Percentiles rank a stretch among this genome's conserved stretches.
Conservation (phyloP, 2,797 vertebrate species). For the Petrocephalus sullivani region DNA sequence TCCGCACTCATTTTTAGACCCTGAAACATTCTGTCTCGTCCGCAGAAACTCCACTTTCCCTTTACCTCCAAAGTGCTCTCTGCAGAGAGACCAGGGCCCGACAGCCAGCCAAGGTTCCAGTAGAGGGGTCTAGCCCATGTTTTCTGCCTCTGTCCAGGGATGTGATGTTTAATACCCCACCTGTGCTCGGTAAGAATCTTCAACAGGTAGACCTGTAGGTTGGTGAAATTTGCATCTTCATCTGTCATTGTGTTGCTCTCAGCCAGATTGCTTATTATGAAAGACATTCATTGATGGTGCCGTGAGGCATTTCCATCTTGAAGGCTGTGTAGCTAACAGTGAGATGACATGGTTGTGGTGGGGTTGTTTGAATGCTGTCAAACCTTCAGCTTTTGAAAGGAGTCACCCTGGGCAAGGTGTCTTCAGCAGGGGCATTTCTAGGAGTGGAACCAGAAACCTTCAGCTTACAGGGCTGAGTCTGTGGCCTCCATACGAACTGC, state of each 20-base stretch:
- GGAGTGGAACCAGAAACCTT: background rate
- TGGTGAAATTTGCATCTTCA: background rate
- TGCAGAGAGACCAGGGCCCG: slow-evolving; percentile 48
- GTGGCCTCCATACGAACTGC: background rate
- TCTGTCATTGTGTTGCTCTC: background rate
- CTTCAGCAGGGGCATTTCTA: background rate
- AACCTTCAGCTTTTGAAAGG: background rate
- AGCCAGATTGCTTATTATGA: background rate
- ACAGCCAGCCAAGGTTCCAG: background rate
- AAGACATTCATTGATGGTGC: background rate
- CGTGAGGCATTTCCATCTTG: background rate
- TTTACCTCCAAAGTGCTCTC: slow-evolving; percentile 58
- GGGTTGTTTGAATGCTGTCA: background rate
- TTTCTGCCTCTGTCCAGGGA: background rate
- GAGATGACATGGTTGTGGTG: background rate
- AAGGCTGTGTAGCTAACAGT: background rate
- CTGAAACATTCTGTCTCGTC: background rate
- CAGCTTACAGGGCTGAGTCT: background rate
- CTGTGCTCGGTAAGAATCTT: background rate
- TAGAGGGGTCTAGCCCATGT: background rate
- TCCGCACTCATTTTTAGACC: background rate
- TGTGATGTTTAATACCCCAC: background rate
- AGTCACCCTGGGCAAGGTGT: background rate
- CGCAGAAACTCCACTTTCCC: slow-evolving; percentile 56
- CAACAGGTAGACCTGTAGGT: background rate